Evolutionary conservation across 2,888 invertebrate genomes (phyloP).

Genomic region (Dicyrtoma fusca): DNA sequence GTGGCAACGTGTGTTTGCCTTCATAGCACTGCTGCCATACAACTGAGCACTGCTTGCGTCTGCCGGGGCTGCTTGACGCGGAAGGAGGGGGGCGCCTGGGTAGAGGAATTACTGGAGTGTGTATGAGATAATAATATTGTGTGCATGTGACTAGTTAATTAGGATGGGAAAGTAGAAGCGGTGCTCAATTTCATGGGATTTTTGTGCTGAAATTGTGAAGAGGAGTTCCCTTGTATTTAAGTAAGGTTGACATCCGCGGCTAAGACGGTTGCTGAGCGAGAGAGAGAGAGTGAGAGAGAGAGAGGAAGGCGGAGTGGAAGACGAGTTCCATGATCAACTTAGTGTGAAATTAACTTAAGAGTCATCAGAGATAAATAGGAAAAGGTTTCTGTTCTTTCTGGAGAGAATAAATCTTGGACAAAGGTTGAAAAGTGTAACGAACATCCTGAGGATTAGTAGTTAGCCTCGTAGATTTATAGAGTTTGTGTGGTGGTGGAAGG

Average conservation of each 20-base stretch:
- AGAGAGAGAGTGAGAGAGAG: constrained; percentile 8
- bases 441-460: constrained; percentile 44
- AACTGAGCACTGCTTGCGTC: no score
- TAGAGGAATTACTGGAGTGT: constrained; percentile 33
- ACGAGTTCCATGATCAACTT: constrained; percentile 50
- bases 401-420: constrained; percentile 53
- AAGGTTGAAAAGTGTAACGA: constrained; percentile 49
- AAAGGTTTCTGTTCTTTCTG: constrained; percentile 40
- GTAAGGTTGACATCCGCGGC: constrained; percentile 13
- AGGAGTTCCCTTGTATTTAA: constrained; percentile 12
- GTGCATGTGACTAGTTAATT: constrained; percentile 46
- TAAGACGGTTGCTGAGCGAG: not conserved
- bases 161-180: constrained; percentile 28
- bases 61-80: no score
- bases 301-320: constrained; percentile 15
- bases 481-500: constrained; percentile 16
- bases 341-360: constrained; percentile 55
- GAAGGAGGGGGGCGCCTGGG: constrained; percentile 33
- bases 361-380: constrained; percentile 50
- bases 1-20: no score
- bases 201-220: constrained; percentile 26
- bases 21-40: no score
- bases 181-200: constrained; percentile 36
- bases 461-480: constrained; percentile 45
- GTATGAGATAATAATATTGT: constrained; percentile 43